These are phyloP conservation scores for Lepidocolaptes lacrymiger DNA, from an alignment of 2,797 vertebrate species.

Conservation along the genomic window DNA sequence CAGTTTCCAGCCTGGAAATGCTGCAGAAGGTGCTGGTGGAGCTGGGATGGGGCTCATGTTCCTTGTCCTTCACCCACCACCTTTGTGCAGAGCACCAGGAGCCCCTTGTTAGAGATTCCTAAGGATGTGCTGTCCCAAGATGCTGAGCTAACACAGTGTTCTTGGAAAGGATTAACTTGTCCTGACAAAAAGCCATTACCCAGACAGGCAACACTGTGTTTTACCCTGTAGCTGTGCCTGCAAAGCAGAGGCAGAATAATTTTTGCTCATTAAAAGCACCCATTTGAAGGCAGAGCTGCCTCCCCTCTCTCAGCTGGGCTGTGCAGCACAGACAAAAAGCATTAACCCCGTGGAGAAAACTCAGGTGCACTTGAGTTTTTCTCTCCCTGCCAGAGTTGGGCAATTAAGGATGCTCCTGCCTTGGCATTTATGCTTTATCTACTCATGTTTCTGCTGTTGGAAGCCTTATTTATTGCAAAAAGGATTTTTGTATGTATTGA, in stretches of 20 bases:
- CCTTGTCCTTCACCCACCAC: neutral
- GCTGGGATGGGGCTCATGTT: neutral
- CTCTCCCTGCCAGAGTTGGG: neutral
- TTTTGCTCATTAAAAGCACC: slow-evolving; percentile 5
- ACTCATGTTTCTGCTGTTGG: neutral
- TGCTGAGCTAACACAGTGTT: neutral
- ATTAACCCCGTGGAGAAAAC: neutral
- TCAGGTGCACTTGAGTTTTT: neutral
- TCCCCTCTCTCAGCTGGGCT: neutral
- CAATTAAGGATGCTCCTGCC: slow-evolving; percentile 12
- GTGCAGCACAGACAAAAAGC: neutral
- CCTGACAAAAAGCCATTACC: slow-evolving; percentile 26
- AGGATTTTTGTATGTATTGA: neutral
- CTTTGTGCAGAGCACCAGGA: neutral
- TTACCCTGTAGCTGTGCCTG: slow-evolving; percentile 8
- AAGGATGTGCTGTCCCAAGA: neutral
- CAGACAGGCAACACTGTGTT: neutral
- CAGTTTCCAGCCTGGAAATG: neutral
- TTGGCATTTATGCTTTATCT: neutral
- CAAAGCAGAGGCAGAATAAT: slow-evolving; percentile 12
- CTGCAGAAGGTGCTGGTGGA: neutral
- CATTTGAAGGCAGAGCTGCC: neutral
- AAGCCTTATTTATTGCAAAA: neutral
- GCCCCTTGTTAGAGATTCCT: neutral
- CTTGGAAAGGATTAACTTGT: neutral